A percentile compares a stretch with the other conserved stretches of the same genome.
phyloP scores from a whole-genome alignment of 2,797 vertebrate species.

The Diglossa cyanea region DNA sequence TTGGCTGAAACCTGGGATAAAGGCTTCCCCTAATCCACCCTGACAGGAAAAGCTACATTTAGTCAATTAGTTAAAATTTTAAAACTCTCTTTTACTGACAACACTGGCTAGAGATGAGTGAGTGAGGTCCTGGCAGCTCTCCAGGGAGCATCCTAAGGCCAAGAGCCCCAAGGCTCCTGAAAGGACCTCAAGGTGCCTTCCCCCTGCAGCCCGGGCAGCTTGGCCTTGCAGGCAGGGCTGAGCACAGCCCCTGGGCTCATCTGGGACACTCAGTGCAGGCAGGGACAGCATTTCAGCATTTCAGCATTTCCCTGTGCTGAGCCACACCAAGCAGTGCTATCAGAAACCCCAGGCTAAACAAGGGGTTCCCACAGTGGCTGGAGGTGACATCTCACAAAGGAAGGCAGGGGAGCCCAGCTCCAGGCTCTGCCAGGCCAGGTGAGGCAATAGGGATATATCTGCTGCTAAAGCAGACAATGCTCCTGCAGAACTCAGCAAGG shows the following conservation, averaged over 20 bases:
- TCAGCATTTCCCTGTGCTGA: not conserved
- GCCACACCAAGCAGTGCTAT: not conserved
- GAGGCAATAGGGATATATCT: not conserved
- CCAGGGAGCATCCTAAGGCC: not conserved
- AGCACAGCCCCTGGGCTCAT: not conserved
- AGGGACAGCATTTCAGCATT: not conserved
- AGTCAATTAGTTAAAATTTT: constrained; percentile 37
- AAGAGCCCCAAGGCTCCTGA: not conserved
- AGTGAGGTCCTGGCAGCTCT: constrained; percentile 9
- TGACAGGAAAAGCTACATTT: constrained; percentile 34
- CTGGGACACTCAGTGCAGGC: not conserved
- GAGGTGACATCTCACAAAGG: not conserved
- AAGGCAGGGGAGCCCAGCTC: not conserved
- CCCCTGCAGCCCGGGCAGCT: not conserved
- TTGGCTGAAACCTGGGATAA: not conserved
- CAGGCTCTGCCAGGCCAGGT: not conserved
- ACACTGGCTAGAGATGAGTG: not conserved
- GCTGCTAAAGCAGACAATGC: accelerated
- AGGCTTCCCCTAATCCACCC: not conserved
- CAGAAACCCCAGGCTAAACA: not conserved
- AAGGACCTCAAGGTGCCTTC: not conserved
- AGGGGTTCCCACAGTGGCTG: accelerated
- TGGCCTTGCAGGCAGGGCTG: not conserved
- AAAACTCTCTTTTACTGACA: constrained; percentile 13
- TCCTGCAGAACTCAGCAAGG: not conserved